Base-by-base conservation (phyloP, 92 coral and sea anemone species). In the Parazoanthus darwini region DNA sequence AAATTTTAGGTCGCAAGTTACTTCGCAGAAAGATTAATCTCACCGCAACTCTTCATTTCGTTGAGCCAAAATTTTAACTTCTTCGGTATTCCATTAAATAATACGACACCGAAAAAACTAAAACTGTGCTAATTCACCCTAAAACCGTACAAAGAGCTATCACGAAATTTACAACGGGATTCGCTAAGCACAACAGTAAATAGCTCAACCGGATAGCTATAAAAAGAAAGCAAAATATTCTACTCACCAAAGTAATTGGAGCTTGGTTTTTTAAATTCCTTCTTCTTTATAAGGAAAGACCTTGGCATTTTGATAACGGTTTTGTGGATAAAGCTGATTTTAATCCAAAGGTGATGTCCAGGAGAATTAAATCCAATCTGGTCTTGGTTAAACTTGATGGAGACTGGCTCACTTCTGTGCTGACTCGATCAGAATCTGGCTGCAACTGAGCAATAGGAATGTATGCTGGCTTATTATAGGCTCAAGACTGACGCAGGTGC, bases 271-370 rank as follows among this genome's bases (percentile, higher is more conserved):
- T 95, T 97, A 91, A 95, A 93, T 78, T 97, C 99, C 87, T 95
- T 97, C 84, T 97, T 97, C 93, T 97, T 97, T 88, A 97, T 94
- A 46, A 97, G 93, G 85, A 97, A 97, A 42, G 99, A 97, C 71
- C 98, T 98, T 82, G 99, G 99, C 99, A 97, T 97, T 85, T 86
- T 96, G 78, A 77, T 70, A 56, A 10, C 65, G 77, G 43, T 8
- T 48, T 23, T n/a, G 33, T 1, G 22, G 65, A 14, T 48, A 15
- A 10, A 43, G 44, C 63, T 71, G 36, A 14, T 29, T 46, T 82
- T 82, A 68, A 38, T 38, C 74, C 25, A 63, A 63, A 63, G 8
- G 70, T 63, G 20, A 20, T 63, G 29, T n/a, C 74, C 16, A 22
- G 23, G 9, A n/a, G 54, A 29, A 82, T 54, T 20, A 33, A 46